Evolutionary conservation across 1,140 invertebrate genomes (phyloP).

Genomic region (Tetragonula clypearis): DNA sequence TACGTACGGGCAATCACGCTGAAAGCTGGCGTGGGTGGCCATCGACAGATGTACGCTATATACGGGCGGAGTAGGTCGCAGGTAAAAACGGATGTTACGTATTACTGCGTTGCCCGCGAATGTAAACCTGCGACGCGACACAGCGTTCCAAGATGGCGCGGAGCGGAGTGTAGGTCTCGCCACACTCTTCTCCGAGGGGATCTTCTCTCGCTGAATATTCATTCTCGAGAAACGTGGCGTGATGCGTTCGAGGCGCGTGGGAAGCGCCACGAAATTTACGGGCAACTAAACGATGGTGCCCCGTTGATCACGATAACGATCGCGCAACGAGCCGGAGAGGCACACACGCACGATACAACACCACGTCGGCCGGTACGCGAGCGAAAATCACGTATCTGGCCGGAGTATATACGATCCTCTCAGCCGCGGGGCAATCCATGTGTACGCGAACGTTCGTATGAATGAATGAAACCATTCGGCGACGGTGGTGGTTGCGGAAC

Average conservation of each 20-base stretch:
- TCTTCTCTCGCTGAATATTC: conserved; percentile 31
- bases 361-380: neutral
- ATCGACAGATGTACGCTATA: conserved; percentile 47
- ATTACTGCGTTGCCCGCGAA: conserved; percentile 13
- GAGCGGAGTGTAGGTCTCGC: conserved; percentile 47
- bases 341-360: neutral
- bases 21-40: conserved; percentile 43
- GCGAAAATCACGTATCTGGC: conserved; percentile 30
- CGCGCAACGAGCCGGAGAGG: neutral
- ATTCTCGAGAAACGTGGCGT: conserved; percentile 7
- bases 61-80: conserved; percentile 47
- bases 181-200: conserved; percentile 1
- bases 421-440: neutral
- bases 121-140: conserved; percentile 51
- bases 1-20: neutral
- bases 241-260: conserved; percentile 34
- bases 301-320: conserved; percentile 46
- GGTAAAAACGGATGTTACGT: conserved; percentile 58
- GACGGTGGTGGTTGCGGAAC: neutral
- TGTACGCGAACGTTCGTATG: neutral
- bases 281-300: conserved; percentile 45
- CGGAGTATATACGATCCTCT: neutral
- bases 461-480: neutral
- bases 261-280: conserved; percentile 50
- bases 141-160: neutral